Conservation (phyloP, 1,140 invertebrate genomes). For the Eulimnadia texana region DNA sequence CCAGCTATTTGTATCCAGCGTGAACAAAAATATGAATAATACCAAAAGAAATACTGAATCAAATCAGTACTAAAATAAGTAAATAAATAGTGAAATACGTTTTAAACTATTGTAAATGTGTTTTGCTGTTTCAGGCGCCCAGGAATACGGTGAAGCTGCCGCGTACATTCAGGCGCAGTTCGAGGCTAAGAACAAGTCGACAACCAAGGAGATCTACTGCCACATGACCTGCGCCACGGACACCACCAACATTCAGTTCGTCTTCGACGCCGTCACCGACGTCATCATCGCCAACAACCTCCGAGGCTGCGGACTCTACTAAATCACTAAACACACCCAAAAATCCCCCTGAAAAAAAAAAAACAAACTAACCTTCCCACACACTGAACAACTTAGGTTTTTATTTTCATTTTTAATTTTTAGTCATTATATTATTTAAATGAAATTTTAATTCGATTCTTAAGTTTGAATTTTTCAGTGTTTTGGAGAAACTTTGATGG, state of each 20-base stretch:
- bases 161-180: constrained; percentile 99
- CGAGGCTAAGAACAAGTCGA: constrained; percentile 98
- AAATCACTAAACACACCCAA: constrained; percentile 25
- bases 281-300: constrained; percentile 99
- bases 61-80: constrained; percentile 8
- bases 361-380: neutral
- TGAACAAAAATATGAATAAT: constrained; percentile 6
- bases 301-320: constrained; percentile 94
- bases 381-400: no score
- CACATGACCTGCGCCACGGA: constrained; percentile 99
- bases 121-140: constrained; percentile 59
- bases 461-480: no score
- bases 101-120: no score
- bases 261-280: constrained; percentile 98
- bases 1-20: neutral
- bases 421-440: no score
- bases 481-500: no score
- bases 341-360: neutral
- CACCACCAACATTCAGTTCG: constrained; percentile 99
- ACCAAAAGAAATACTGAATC: constrained; percentile 5
- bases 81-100: neutral
- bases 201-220: constrained; percentile 99
- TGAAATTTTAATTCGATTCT: no score
- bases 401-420: no score
- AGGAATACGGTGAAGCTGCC: constrained; percentile 95